Base-by-base conservation (phyloP, 2,113 vertebrate species). In the Acrocephalus kingi region DNA sequence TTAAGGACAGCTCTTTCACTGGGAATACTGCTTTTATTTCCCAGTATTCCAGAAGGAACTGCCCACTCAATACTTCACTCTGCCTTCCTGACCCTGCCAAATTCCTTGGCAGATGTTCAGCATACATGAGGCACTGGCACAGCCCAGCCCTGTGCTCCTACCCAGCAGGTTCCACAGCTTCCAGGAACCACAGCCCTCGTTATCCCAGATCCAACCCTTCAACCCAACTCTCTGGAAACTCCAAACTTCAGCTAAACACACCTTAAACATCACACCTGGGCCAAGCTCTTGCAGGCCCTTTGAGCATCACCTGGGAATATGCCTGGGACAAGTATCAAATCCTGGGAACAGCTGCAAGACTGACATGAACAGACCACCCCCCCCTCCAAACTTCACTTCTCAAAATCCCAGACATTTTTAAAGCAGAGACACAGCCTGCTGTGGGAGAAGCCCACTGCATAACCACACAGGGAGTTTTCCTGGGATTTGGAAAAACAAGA, bases 281-380 rank as follows among this genome's bases (percentile, higher is more conserved):
- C 31, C 9, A 22, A 2, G 22, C 5, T 48, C 49, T 7, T 30
- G 6, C 73, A 46, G 49, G 18, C 4, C 37, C 41, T 49, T 63
- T 0, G 0, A 75, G 35, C 21, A 27, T 0, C 1, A 7, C 25
- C 18, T 0, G 15, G 19, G 45, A 49, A 33, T 8, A 15, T 21
- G 39, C 39, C 43, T 31, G 11, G 58, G 35, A 46, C 33, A 24
- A 56, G 46, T 62, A 79, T 1, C n/a, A n/a, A 19, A 24, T 2
- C 66, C 66, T 4, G 10, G 41, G 16, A 69, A 21, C 23, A 54
- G 24, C 63, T 9, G 9, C 4, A 3, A 5, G 39, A 21, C 20
- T 6, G 16, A 33, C 2, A 5, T 2, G 10, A 8, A 7, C 12
- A 55, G 31, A 41, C 4, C 46, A 51, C 3, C 7, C 1, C 15